A percentile compares a stretch with the other conserved stretches of the same genome.
Conservation (phyloP, 1,140 invertebrate species). For the Samia ricini region DNA sequence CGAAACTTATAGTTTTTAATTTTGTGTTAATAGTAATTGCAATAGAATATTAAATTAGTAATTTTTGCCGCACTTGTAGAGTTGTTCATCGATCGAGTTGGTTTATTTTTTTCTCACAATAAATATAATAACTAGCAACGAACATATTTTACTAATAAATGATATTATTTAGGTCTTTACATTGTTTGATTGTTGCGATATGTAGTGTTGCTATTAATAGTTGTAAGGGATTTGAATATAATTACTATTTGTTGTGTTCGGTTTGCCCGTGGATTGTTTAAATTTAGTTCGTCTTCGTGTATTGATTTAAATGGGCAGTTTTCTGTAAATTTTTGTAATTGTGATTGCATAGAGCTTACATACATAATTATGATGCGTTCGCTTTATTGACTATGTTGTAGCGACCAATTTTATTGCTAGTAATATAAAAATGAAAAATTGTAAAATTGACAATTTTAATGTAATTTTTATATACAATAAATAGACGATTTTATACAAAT, state of each 20-base stretch:
- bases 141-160: background rate
- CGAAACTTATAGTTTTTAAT: background rate
- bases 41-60: background rate
- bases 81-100: too few species aligned
- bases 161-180: background rate
- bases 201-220: background rate
- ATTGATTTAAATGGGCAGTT: background rate
- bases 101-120: background rate
- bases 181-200: background rate
- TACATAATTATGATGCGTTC: constrained; percentile 62
- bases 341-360: constrained; percentile 50
- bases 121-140: background rate
- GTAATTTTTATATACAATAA: constrained; percentile 78
- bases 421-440: constrained; percentile 44
- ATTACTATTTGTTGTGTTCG: background rate
- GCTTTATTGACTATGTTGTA: constrained; percentile 75
- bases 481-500: constrained; percentile 72
- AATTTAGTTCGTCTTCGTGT: background rate
- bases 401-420: constrained; percentile 76
- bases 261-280: background rate
- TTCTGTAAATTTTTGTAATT: constrained; percentile 49
- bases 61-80: background rate
- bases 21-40: background rate
- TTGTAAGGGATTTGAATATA: background rate
- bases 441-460: constrained; percentile 76